Evolutionary conservation across 2,113 vertebrate genomes (phyloP).

Genomic region (Camelus dromedarius): DNA sequence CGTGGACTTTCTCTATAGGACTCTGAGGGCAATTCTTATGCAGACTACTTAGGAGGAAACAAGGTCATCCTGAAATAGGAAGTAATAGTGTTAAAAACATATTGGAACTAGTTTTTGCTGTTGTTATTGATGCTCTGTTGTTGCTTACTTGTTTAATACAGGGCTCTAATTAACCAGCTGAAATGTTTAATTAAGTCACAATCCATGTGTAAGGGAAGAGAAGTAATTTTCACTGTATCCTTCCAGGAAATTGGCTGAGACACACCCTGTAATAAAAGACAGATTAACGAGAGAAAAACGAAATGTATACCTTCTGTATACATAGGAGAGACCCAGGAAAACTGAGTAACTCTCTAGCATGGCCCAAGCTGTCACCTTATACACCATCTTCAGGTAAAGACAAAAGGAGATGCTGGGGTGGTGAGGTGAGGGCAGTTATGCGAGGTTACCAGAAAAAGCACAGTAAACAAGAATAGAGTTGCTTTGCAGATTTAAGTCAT

Average conservation of each 20-base stretch:
- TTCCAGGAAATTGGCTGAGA: background rate
- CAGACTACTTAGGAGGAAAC: background rate
- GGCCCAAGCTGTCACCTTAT: background rate
- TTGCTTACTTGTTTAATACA: background rate
- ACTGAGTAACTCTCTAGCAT: background rate
- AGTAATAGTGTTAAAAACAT: background rate
- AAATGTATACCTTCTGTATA: background rate
- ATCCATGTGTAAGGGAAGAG: background rate
- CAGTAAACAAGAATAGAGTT: too few species aligned
- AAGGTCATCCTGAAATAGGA: background rate
- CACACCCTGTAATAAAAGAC: background rate
- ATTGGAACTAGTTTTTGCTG: background rate
- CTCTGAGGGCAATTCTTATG: background rate
- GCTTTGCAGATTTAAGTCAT: too few species aligned
- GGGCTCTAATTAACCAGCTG: background rate
- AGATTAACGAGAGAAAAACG: background rate
- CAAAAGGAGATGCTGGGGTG: background rate
- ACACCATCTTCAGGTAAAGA: background rate
- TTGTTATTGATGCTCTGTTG: background rate
- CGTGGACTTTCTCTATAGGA: background rate
- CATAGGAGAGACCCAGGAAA: background rate
- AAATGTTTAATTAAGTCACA: background rate
- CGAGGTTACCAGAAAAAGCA: background rate
- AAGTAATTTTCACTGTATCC: background rate
- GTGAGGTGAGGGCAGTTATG: accelerated